Evolutionary conservation across 2,888 invertebrate species (phyloP).

Genomic region (Hyposoter dolosus): DNA sequence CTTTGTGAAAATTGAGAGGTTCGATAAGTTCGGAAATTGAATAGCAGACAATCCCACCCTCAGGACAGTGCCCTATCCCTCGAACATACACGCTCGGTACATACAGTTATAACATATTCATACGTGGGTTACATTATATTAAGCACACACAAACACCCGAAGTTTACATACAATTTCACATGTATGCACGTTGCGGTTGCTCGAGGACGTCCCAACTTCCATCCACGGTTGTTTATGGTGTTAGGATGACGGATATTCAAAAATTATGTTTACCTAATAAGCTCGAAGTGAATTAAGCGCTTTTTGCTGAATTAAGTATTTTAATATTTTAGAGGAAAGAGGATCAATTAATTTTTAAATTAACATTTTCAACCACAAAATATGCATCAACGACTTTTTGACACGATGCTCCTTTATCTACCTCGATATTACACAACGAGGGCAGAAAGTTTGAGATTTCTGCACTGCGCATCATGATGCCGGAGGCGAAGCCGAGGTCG

Average conservation of each 20-base stretch:
- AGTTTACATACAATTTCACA: neutral
- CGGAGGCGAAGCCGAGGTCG: too few relatives aligned
- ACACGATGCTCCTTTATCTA: too few relatives aligned
- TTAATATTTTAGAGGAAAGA: neutral
- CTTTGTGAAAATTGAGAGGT: conserved; percentile 55
- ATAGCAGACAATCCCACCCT: conserved; percentile 49
- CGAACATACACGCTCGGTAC: neutral
- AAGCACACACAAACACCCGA: conserved; percentile 4
- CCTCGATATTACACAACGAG: too few relatives aligned
- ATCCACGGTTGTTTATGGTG: neutral
- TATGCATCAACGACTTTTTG: too few relatives aligned
- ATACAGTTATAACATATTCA: conserved; percentile 21
- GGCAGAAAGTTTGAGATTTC: too few relatives aligned
- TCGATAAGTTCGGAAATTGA: conserved; percentile 65
- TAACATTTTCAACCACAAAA: too few relatives aligned
- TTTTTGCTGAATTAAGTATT: neutral
- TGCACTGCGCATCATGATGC: too few relatives aligned
- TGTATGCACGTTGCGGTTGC: conserved; percentile 18
- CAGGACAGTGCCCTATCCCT: conserved; percentile 4
- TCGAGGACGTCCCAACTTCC: conserved; percentile 26
- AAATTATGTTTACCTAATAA: neutral
- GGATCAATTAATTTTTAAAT: too few relatives aligned
- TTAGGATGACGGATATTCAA: neutral
- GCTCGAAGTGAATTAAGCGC: neutral
- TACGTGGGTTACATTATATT: conserved; percentile 25